Conservation (phyloP, 2,797 vertebrate species). For the Falco concolor region DNA sequence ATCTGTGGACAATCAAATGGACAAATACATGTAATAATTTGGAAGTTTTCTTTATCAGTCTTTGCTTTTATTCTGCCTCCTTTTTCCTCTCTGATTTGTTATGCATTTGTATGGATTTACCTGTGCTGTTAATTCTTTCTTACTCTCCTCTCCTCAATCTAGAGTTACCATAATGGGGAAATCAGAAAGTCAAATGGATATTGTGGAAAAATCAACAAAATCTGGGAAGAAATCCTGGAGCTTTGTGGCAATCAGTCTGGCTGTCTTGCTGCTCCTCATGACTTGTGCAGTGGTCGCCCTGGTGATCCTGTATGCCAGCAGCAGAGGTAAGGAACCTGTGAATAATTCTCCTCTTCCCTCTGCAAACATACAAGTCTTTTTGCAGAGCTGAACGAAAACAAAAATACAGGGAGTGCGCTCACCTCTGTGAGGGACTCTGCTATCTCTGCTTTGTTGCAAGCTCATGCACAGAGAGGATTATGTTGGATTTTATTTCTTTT, state of each 20-base stretch:
- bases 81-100: background rate
- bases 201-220: conserved; percentile 87
- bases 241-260: conserved; percentile 79
- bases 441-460: background rate
- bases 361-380: background rate
- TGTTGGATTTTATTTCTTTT: background rate
- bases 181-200: conserved; percentile 91
- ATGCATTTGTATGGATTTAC: background rate
- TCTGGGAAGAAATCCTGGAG: conserved; percentile 80
- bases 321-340: conserved; percentile 80
- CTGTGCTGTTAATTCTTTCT: conserved; percentile 61
- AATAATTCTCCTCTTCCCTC: background rate
- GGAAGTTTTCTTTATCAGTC: conserved; percentile 1
- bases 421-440: background rate
- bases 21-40: conserved; percentile 73
- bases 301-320: conserved; percentile 84
- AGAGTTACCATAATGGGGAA: conserved; percentile 86
- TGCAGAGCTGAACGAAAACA: background rate
- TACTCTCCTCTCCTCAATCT: conserved; percentile 38
- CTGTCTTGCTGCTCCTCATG: conserved; percentile 85
- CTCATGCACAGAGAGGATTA: background rate
- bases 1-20: conserved; percentile 72
- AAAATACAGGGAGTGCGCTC: background rate
- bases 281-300: conserved; percentile 84
- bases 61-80: background rate